Conservation (phyloP, 2,888 invertebrate species). For the Tiliacea aurago region DNA sequence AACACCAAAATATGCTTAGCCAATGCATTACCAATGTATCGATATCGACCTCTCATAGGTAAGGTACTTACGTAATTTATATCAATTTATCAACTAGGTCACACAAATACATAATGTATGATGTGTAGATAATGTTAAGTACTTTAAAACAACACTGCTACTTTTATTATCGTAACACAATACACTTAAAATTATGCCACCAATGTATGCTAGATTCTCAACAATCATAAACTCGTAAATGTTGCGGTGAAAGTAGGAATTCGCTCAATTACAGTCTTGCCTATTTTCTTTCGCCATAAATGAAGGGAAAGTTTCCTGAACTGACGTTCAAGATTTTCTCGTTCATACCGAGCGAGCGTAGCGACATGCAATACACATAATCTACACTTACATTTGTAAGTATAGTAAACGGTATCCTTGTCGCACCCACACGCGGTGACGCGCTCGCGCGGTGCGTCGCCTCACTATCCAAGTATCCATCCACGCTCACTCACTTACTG, state of each 20-base stretch:
- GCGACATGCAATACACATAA: slow-evolving; percentile 60
- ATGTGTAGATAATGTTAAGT: slow-evolving; percentile 31
- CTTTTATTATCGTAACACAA: slow-evolving; percentile 29
- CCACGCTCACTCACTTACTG: slow-evolving; percentile 66
- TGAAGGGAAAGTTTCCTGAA: slow-evolving; percentile 60
- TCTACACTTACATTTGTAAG: slow-evolving; percentile 61
- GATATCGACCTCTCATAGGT: background rate
- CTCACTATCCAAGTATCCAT: slow-evolving; percentile 59
- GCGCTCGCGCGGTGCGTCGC: slow-evolving; percentile 68
- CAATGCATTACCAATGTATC: background rate
- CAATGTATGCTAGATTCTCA: background rate
- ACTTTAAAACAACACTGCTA: slow-evolving; percentile 38
- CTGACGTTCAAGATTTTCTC: slow-evolving; percentile 60
- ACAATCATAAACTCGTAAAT: slow-evolving; percentile 14
- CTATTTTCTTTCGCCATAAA: slow-evolving; percentile 53
- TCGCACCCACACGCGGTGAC: slow-evolving; percentile 74
- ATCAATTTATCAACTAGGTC: slow-evolving; percentile 41
- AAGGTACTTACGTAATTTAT: slow-evolving; percentile 30
- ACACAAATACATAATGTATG: slow-evolving; percentile 25
- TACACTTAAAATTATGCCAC: slow-evolving; percentile 5
- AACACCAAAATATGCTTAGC: background rate
- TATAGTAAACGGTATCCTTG: slow-evolving; percentile 71
- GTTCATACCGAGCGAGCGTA: slow-evolving; percentile 58
- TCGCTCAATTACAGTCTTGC: slow-evolving; percentile 32
- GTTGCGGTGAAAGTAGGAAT: slow-evolving; percentile 52